Percentiles rank a stretch among this genome's conserved stretches.
These are phyloP conservation scores for Yponomeuta plumbellus DNA, from an alignment of 2,888 invertebrate species.

Conservation along the genomic window DNA sequence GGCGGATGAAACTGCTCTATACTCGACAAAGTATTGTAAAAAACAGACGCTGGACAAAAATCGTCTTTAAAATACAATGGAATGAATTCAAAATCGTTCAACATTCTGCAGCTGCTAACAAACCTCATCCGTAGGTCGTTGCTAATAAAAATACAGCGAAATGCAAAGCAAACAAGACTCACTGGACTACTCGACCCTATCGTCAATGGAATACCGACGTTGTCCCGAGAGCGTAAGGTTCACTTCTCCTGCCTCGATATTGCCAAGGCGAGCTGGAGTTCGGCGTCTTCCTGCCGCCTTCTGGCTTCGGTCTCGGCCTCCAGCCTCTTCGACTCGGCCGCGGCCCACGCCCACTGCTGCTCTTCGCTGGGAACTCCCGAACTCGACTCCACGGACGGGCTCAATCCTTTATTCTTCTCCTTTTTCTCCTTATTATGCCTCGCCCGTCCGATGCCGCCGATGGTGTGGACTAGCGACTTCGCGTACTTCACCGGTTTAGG, in stretches of 20 bases:
- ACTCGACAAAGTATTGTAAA: not conserved
- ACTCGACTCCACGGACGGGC: slow-evolving; percentile 33
- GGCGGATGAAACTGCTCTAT: not conserved
- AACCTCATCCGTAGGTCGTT: not conserved
- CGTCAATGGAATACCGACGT: not conserved
- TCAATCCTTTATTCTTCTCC: slow-evolving; percentile 33
- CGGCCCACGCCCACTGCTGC: slow-evolving; percentile 85
- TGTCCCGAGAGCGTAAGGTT: slow-evolving; percentile 21
- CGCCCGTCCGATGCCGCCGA: slow-evolving; percentile 62
- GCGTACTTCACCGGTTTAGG: slow-evolving; percentile 69
- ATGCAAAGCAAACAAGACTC: slow-evolving; percentile 7
- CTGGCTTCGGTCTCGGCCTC: slow-evolving; percentile 78
- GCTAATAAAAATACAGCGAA: slow-evolving; percentile 3
- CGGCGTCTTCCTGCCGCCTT: slow-evolving; percentile 81
- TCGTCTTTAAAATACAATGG: not conserved
- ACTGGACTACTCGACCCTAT: not conserved
- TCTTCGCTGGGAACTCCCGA: slow-evolving; percentile 74
- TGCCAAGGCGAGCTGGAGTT: slow-evolving; percentile 83
- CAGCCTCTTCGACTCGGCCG: slow-evolving; percentile 79
- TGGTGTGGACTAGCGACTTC: slow-evolving; percentile 62
- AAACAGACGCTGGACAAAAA: not conserved
- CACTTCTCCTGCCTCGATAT: slow-evolving; percentile 76
- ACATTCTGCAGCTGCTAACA: not conserved
- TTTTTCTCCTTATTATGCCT: slow-evolving; percentile 56
- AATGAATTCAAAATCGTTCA: not conserved